Conservation (phyloP, 2,797 vertebrate genomes). For the Acestrorhynchus altus region DNA sequence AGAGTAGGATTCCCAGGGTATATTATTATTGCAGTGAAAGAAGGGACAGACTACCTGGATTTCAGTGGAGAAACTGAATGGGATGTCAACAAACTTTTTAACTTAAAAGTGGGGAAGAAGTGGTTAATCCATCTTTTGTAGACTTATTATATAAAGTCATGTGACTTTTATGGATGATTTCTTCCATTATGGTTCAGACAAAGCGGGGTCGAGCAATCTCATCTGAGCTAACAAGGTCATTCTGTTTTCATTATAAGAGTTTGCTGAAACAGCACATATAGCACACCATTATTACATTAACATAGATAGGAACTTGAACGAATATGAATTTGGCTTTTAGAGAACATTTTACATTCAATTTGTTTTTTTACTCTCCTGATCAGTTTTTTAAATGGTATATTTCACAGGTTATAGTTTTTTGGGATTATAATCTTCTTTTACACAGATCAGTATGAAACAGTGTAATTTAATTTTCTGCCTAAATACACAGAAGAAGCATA, state of each 20-base stretch:
- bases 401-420: background rate
- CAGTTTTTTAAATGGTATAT: background rate
- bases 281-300: background rate
- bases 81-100: slow-evolving; percentile 12
- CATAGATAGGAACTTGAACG: background rate
- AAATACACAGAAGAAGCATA: background rate
- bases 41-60: too few relatives aligned
- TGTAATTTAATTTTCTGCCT: background rate
- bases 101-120: slow-evolving; percentile 46
- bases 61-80: background rate
- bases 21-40: too few relatives aligned
- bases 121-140: slow-evolving; percentile 69
- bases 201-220: slow-evolving; percentile 60
- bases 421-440: background rate
- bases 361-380: background rate
- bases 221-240: slow-evolving; percentile 59
- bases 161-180: slow-evolving; percentile 55
- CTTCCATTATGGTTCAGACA: slow-evolving; percentile 4
- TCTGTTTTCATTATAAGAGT: background rate
- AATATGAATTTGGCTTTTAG: background rate
- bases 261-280: background rate
- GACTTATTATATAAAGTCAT: slow-evolving; percentile 69
- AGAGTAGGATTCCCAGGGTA: background rate
- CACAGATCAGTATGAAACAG: background rate
- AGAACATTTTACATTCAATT: background rate